Evolutionary conservation across 2,113 vertebrate species (phyloP).

Genomic region (Eudyptes chrysolophus): DNA sequence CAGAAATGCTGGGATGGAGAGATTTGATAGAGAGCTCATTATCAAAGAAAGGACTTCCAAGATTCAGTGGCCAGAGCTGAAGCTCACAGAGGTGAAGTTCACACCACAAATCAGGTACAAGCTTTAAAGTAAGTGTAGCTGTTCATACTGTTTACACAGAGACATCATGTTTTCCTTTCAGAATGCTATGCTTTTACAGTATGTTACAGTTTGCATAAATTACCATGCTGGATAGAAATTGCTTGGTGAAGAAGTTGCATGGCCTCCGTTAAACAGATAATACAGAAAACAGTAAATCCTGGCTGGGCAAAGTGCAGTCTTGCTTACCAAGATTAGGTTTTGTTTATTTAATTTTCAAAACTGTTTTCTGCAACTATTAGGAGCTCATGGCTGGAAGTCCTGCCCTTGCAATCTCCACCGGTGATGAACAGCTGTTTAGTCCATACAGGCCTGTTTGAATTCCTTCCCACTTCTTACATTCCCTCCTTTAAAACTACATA

Average conservation of each 20-base stretch:
- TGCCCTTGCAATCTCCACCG: background rate
- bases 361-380: background rate
- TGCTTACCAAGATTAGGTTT: background rate
- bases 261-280: background rate
- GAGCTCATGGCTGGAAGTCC: background rate
- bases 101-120: background rate
- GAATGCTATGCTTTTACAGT: background rate
- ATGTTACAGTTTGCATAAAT: background rate
- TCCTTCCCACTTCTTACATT: background rate
- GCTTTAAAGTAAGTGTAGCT: background rate
- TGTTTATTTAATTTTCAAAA: background rate
- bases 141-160: background rate
- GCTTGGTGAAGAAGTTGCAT: background rate
- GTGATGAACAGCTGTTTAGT: background rate
- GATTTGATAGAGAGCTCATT: background rate
- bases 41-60: background rate
- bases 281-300: background rate
- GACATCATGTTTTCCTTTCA: background rate
- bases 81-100: background rate
- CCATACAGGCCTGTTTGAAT: background rate
- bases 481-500: background rate
- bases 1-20: background rate
- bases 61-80: background rate
- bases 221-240: background rate
- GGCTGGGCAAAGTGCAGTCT: background rate